Evolutionary conservation across 2,888 invertebrate species (phyloP), one percentile per base, ranked within the genome.

Genomic region (Ectemnius cavifrons): DNA sequence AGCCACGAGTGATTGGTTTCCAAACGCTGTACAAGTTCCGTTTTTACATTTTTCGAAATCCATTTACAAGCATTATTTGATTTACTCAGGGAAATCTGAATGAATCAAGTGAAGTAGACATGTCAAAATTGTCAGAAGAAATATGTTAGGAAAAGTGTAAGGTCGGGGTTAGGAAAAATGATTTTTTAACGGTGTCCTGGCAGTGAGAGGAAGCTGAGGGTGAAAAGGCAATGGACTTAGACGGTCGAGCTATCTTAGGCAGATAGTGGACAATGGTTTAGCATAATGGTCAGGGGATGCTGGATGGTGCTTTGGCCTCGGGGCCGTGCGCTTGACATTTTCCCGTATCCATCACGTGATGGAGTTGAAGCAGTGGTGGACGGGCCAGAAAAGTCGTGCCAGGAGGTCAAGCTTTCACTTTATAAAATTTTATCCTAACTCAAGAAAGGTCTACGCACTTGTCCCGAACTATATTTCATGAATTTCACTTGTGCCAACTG

Each of bases 261-360:
- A 89, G 89, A 89, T 89, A 89, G 89, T 89, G 89, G 89, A 89
- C 90, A 89, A 89, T 90, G 87, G 88, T 89, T 89, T 88, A 88
- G 89, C 89, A 89, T 89, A 89, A 89, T 89, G 89, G 89, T 88
- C 89, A 87, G 86, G 82, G 88, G 83, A 76, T 85, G 83, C 80
- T 82, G 85, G 85, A 80, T 83, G 82, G 79, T 77, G 79, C 80
- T 74, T 81, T 84, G 78, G 87, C 87, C 89, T 84, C 82, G 82
- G 86, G 85, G 89, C 87, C 87, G 87, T 89, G 89, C 79, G 85
- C 80, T 83, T 89, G 90, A 89, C 90, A 88, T 87, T 87, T 89
- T 88, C 86, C 87, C 87, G 89, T 89, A 90, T 89, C 90, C 89
- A 89, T 90, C 90, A 90, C 87, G 79, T 78, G 75, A 75, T 82